These are phyloP conservation scores for Tortricodes alternella DNA, from an alignment of 2,888 invertebrate species.

Conservation along the genomic window DNA sequence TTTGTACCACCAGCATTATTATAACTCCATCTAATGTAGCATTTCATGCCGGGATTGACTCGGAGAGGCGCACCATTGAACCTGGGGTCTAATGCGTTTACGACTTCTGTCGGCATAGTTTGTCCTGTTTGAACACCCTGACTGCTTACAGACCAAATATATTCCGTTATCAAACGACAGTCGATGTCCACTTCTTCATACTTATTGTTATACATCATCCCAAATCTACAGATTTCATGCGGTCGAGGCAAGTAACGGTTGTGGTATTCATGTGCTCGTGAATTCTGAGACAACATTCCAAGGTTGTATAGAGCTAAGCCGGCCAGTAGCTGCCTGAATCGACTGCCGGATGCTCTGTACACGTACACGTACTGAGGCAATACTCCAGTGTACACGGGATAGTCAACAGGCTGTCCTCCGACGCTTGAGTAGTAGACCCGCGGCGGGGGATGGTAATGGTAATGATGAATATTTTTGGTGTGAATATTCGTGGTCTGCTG, in stretches of 20 bases:
- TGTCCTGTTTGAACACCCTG: background rate
- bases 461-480: background rate
- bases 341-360: conserved; percentile 12
- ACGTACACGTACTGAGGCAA: conserved; percentile 12
- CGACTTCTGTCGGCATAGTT: background rate
- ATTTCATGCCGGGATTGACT: conserved; percentile 5
- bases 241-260: background rate
- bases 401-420: background rate
- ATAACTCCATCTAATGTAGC: conserved; percentile 17
- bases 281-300: background rate
- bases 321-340: conserved; percentile 9
- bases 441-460: conserved; percentile 9
- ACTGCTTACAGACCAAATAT: background rate
- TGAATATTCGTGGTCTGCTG: background rate
- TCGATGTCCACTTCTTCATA: conserved; percentile 14
- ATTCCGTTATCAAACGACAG: conserved; percentile 21
- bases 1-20: background rate
- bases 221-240: conserved; percentile 17
- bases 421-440: background rate
- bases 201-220: background rate
- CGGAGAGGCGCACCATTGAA: conserved; percentile 8
- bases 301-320: conserved; percentile 22
- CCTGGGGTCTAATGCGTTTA: conserved; percentile 13
- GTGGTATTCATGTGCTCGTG: background rate
- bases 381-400: conserved; percentile 1